Evolutionary conservation across 1,140 invertebrate genomes (phyloP).

Genomic region (Panagrolaimus sp.): DNA sequence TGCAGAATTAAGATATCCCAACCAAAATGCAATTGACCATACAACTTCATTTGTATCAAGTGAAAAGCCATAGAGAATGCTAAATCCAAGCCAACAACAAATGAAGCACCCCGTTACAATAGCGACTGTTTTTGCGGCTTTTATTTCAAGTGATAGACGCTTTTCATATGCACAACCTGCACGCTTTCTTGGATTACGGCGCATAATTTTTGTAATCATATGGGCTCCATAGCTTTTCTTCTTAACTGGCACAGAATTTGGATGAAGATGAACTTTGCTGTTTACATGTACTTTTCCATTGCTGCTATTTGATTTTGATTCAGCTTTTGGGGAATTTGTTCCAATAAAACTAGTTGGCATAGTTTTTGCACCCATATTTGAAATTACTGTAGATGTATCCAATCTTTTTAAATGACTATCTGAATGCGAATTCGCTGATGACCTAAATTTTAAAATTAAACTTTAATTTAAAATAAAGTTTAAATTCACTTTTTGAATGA

Average conservation of each 20-base stretch:
- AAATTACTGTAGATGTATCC: not conserved
- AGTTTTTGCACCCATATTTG: not conserved
- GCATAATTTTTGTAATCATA: slow-evolving; percentile 37
- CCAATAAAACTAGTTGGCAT: not conserved
- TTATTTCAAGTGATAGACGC: slow-evolving; percentile 56
- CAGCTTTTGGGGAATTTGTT: not conserved
- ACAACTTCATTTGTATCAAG: slow-evolving; percentile 48
- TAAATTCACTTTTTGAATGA: slow-evolving; percentile 2
- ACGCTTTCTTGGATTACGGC: slow-evolving; percentile 30
- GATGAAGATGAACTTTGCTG: not conserved
- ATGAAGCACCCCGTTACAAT: slow-evolving; percentile 95
- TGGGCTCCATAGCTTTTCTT: slow-evolving; percentile 34
- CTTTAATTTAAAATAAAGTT: not conserved
- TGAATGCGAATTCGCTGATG: not conserved
- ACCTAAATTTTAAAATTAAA: no score
- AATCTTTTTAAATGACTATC: slow-evolving; percentile 7
- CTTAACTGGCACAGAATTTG: slow-evolving; percentile 17
- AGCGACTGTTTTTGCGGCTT: slow-evolving; percentile 79
- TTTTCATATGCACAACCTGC: slow-evolving; percentile 58
- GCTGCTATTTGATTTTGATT: no score
- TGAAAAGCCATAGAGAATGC: slow-evolving; percentile 84
- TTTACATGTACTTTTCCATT: no score
- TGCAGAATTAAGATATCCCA: slow-evolving; percentile 48
- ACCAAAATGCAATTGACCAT: slow-evolving; percentile 58
- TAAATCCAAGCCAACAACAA: slow-evolving; percentile 90